Conservation (phyloP, 2,888 invertebrate genomes). For the Crematogaster levior region DNA sequence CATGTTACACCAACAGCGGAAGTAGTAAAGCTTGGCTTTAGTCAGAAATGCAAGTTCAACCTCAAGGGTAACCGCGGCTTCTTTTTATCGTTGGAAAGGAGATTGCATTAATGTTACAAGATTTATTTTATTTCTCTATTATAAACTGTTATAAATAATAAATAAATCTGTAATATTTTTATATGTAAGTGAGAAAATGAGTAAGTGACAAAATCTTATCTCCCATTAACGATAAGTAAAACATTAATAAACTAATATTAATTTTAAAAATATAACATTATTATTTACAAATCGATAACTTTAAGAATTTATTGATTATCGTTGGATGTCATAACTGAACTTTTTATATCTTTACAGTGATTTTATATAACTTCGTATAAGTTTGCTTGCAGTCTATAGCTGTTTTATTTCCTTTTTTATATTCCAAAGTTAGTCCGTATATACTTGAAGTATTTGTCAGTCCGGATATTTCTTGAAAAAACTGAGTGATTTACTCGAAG, state of each 20-base stretch:
- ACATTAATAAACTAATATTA: not conserved
- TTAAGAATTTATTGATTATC: constrained; percentile 17
- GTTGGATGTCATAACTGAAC: not conserved
- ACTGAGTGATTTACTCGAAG: not conserved
- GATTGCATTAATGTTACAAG: constrained; percentile 9
- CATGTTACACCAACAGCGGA: not conserved
- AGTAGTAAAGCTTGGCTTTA: constrained; percentile 36
- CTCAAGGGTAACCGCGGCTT: not conserved
- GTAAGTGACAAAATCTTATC: constrained; percentile 31
- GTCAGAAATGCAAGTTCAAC: constrained; percentile 22
- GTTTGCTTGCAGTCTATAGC: not conserved
- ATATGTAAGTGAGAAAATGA: not conserved
- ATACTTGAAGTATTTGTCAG: no score
- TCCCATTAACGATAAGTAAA: not conserved
- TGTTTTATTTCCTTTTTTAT: not conserved
- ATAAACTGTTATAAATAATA: not conserved
- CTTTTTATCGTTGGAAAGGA: constrained; percentile 10
- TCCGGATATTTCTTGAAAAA: not conserved
- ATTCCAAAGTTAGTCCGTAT: not conserved
- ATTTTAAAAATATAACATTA: constrained; percentile 12
- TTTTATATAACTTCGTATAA: constrained; percentile 12
- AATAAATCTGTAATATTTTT: not conserved
- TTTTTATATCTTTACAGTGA: not conserved
- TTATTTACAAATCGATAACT: constrained; percentile 1
- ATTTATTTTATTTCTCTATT: not conserved